These are phyloP conservation scores for Synergus gifuensis DNA, from an alignment of 2,888 invertebrate genomes.

Conservation along the genomic window DNA sequence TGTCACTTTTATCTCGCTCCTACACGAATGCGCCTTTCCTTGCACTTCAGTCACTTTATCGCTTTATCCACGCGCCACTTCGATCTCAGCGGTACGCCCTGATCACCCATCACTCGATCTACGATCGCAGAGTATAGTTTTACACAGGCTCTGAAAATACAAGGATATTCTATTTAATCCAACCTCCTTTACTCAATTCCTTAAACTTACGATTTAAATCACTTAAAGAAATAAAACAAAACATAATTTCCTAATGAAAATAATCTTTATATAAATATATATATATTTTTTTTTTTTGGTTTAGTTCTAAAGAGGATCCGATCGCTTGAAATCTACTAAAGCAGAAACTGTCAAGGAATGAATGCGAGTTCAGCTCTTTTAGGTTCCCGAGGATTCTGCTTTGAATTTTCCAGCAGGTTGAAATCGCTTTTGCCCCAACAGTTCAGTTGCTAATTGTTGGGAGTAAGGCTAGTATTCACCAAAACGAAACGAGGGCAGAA, in stretches of 20 bases:
- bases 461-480: constrained; percentile 31
- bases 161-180: not conserved
- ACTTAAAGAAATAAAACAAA: too few relatives aligned
- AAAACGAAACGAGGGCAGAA: constrained; percentile 32
- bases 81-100: constrained; percentile 37
- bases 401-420: constrained; percentile 30
- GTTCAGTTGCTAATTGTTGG: constrained; percentile 38
- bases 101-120: constrained; percentile 39
- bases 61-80: constrained; percentile 41
- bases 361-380: constrained; percentile 30
- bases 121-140: constrained; percentile 5
- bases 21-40: constrained; percentile 18
- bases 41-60: constrained; percentile 39
- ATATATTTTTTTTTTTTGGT: not conserved
- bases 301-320: constrained; percentile 17
- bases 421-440: constrained; percentile 33
- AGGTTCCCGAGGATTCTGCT: constrained; percentile 7
- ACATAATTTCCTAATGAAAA: not conserved
- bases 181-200: not conserved
- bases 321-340: constrained; percentile 13
- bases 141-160: not conserved
- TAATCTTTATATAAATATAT: too few relatives aligned
- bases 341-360: constrained; percentile 27
- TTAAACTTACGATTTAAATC: too few relatives aligned
- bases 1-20: constrained; percentile 36